Base-by-base conservation (phyloP, 2,888 invertebrate genomes). In the Cheilosia pagana region DNA sequence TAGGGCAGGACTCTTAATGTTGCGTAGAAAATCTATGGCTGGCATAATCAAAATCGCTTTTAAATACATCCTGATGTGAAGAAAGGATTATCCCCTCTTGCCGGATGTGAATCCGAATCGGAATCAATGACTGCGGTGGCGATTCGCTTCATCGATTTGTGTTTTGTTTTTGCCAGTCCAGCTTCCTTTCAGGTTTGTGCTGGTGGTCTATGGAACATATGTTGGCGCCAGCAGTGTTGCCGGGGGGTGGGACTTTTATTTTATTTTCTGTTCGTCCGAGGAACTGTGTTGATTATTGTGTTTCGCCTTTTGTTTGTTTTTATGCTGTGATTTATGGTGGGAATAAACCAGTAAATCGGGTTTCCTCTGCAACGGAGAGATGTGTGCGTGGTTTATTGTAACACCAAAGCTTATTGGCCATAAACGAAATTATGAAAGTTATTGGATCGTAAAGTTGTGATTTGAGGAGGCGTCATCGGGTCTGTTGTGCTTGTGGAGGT, bases 21-120 rank as follows among this genome's bases (percentile, higher is more conserved):
- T 85, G 79, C 79, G 83, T 85, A 75, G 59, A 50, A 63, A 79
- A 79, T 75, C 75, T 70, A 83, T 74, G 72, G 23, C 25, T 25
- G 43, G 55, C 41, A 67, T 68, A 63, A 63, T 16, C 25, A 52
- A 60, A 67, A 60, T 76, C 19, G 52, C 31, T 67, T 72, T 74
- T 68, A 67, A 78, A 82, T 63, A 72, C 28, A 35, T 77, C 62
- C 78, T 71, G n/a, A n/a, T n/a, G 53, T 14, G 43, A 23, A 52
- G 41, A 50, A 35, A 16, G 79, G 70, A 79, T 77, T 63, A 75
- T 70, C 53, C 63, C 48, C 23, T 6, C 43, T 41, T 19, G 43
- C n/a, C 67, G 82, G 82, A 78, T 67, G 83, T 74, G 83, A 63
- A 72, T 52, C 39, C 45, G 78, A 62, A 72, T 52, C 39, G 52